A percentile compares a stretch with the other conserved stretches of the same genome.
Evolutionary conservation across 2,113 vertebrate species (phyloP).

Genomic region (Caretta caretta): DNA sequence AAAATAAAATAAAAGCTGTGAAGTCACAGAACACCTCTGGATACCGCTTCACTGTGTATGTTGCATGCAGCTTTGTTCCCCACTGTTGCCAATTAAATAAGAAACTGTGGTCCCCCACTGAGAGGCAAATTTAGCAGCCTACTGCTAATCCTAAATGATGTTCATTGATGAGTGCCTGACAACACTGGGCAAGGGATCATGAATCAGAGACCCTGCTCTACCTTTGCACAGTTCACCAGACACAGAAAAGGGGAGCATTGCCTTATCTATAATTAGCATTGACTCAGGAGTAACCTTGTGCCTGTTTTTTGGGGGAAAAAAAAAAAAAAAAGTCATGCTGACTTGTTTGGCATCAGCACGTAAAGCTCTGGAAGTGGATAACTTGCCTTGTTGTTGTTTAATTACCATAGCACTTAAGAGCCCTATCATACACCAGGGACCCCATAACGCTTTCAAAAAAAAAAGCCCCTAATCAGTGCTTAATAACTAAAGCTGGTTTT

Average conservation of each 20-base stretch:
- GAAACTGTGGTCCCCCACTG: neutral
- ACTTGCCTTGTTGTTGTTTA: neutral
- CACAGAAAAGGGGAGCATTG: neutral
- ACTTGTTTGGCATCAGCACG: neutral
- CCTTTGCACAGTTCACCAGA: neutral
- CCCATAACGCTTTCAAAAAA: neutral
- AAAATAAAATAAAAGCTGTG: neutral
- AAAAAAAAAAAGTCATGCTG: too few species aligned
- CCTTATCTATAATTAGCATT: neutral
- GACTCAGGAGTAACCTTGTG: neutral
- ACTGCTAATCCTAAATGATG: neutral
- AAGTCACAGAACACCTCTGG: neutral
- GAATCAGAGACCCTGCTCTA: neutral
- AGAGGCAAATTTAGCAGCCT: neutral
- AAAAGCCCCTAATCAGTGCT: neutral
- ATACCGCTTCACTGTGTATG: fast-evolving
- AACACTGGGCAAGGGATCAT: neutral
- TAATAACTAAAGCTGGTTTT: neutral
- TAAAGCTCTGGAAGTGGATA: neutral
- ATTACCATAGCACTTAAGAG: neutral
- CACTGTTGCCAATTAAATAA: neutral
- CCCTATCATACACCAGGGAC: neutral
- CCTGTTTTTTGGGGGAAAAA: neutral
- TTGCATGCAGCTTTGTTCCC: neutral
- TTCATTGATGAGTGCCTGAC: neutral